Conservation (phyloP, 2,113 vertebrate species). For the Ancistrus triradiatus region DNA sequence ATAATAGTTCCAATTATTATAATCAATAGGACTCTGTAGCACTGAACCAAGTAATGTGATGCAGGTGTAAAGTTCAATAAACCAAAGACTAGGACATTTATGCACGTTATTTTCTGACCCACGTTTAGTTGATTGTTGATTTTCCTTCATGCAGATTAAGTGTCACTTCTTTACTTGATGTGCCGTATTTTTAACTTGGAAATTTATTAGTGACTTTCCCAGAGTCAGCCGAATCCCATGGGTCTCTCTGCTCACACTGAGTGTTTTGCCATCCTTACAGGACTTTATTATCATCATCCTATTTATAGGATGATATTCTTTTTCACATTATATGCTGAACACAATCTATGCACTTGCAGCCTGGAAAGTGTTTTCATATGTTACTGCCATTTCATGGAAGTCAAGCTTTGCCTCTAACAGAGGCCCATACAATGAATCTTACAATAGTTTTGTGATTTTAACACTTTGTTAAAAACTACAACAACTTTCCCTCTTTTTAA, state of each 20-base stretch:
- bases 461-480: too few species aligned
- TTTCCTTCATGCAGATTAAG: conserved; percentile 11
- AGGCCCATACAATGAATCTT: too few species aligned
- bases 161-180: background rate
- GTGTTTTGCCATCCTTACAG: conserved; percentile 20
- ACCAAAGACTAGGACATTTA: conserved; percentile 2
- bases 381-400: background rate
- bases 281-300: conserved; percentile 37
- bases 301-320: conserved; percentile 33
- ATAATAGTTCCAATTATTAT: too few species aligned
- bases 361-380: background rate
- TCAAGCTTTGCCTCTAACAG: background rate
- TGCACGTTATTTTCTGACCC: background rate
- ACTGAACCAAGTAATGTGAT: background rate
- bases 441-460: too few species aligned
- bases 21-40: background rate
- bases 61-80: background rate
- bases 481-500: too few species aligned
- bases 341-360: conserved; percentile 29
- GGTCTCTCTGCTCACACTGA: background rate
- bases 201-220: too few species aligned
- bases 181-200: too few species aligned
- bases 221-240: conserved; percentile 20
- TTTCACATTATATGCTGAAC: background rate
- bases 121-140: too few species aligned